These are phyloP conservation scores for Chrysocyon brachyurus DNA, from an alignment of 2,797 vertebrate species.

Conservation along the genomic window DNA sequence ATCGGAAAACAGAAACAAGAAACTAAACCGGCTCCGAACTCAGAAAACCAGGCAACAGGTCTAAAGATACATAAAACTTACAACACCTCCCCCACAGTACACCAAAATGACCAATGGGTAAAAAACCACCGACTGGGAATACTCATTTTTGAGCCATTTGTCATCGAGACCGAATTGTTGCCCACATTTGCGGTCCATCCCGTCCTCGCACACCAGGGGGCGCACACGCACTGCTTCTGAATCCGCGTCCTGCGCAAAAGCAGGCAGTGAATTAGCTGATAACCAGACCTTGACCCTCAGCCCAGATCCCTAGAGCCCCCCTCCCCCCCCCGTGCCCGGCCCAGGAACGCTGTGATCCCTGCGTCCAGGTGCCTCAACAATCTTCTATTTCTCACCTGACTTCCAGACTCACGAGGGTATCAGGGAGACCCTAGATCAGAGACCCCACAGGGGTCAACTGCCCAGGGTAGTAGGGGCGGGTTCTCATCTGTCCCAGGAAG, in stretches of 20 bases:
- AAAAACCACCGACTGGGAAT: slow-evolving; percentile 68
- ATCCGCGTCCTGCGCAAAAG: slow-evolving; percentile 66
- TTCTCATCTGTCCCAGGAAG: neutral
- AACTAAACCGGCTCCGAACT: slow-evolving; percentile 13
- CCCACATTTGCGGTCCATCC: slow-evolving; percentile 9
- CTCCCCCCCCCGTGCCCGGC: neutral
- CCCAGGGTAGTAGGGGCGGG: neutral
- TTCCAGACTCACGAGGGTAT: slow-evolving; percentile 13
- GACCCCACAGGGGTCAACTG: neutral
- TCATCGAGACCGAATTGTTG: slow-evolving; percentile 57
- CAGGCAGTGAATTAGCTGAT: slow-evolving; percentile 54
- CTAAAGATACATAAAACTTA: slow-evolving; percentile 66
- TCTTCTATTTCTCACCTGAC: slow-evolving; percentile 1
- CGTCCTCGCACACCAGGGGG: slow-evolving; percentile 76
- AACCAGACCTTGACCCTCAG: slow-evolving; percentile 46
- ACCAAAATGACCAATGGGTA: slow-evolving; percentile 71
- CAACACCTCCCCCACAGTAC: slow-evolving; percentile 7
- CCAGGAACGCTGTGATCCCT: neutral
- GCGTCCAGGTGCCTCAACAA: neutral
- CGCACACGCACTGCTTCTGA: slow-evolving; percentile 72
- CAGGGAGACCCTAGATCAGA: neutral
- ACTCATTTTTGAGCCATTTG: slow-evolving; percentile 76
- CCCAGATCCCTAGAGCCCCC: neutral
- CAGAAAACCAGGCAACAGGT: slow-evolving; percentile 53
- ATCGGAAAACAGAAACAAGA: neutral